Conservation (phyloP, 2,888 invertebrate species). For the Mimas tiliae region DNA sequence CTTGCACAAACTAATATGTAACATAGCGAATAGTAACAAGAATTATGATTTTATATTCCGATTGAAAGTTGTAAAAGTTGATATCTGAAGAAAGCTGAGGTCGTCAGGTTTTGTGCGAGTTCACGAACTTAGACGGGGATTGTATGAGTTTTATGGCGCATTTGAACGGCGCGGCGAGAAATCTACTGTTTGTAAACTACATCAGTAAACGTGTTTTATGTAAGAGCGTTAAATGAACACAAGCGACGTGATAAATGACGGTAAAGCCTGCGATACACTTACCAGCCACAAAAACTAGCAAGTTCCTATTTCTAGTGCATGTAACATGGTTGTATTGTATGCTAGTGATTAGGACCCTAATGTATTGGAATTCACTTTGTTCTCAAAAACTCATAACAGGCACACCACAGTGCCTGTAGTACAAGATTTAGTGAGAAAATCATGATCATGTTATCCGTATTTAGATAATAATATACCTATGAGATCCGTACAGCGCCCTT, state of each 20-base stretch:
- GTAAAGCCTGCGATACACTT: neutral
- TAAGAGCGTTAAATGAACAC: neutral
- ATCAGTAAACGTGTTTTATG: neutral
- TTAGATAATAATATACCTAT: no score
- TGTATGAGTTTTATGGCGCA: slow-evolving; percentile 3
- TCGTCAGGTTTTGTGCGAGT: neutral
- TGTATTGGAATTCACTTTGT: no score
- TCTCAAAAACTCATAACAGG: no score
- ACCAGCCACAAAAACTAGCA: no score
- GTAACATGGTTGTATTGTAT: neutral
- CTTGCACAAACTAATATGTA: slow-evolving; percentile 2
- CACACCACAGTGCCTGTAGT: no score
- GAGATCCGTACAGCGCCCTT: no score
- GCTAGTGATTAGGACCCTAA: neutral
- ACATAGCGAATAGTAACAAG: slow-evolving; percentile 7
- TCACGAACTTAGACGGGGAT: neutral
- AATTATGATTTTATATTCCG: slow-evolving; percentile 16
- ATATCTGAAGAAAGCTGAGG: slow-evolving; percentile 2
- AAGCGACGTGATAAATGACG: neutral
- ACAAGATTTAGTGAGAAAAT: no score
- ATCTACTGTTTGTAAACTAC: slow-evolving; percentile 3
- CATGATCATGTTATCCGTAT: no score
- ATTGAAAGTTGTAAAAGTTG: slow-evolving; percentile 16
- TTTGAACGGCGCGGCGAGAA: neutral
- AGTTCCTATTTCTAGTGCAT: neutral